A percentile compares a stretch with the other conserved stretches of the same genome.
Conservation (phyloP, 2,888 invertebrate genomes). For the Teinopalpus imperialis region DNA sequence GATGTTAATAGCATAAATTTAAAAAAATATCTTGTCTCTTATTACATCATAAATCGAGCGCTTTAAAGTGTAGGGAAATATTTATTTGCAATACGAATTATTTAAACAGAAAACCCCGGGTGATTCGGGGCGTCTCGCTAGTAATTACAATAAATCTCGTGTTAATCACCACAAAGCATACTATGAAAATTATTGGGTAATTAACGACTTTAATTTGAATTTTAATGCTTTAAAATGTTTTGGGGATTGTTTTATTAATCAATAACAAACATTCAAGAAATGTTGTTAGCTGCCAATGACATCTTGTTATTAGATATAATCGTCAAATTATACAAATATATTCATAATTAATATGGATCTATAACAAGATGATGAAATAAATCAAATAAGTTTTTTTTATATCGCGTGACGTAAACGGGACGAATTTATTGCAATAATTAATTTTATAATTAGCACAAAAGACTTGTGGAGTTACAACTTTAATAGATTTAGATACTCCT, state of each 20-base stretch:
- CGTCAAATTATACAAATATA: slow-evolving; percentile 6
- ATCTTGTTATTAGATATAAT: not conserved
- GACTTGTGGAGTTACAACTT: not conserved
- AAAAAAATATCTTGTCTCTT: too few species aligned
- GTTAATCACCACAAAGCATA: not conserved
- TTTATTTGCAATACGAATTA: too few species aligned
- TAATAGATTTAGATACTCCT: not conserved
- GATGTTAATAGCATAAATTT: too few species aligned
- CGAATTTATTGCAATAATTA: slow-evolving; percentile 10
- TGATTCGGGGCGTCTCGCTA: too few species aligned
- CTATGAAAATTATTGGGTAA: slow-evolving; percentile 1
- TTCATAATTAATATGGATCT: slow-evolving; percentile 20
- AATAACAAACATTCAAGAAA: slow-evolving; percentile 1
- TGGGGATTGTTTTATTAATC: slow-evolving; percentile 7
- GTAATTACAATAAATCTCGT: slow-evolving; percentile 1
- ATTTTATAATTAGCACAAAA: not conserved
- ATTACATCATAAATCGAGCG: too few species aligned
- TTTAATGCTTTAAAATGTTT: slow-evolving; percentile 5
- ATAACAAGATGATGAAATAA: slow-evolving; percentile 15
- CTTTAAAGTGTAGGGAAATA: too few species aligned
- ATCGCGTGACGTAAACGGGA: not conserved
- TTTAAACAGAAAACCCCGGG: too few species aligned
- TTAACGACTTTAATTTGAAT: slow-evolving; percentile 12
- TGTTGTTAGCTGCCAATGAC: not conserved
- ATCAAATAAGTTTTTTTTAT: not conserved